Evolutionary conservation across 1,140 invertebrate genomes (phyloP).

Genomic region (Neotoxoptera formosana): DNA sequence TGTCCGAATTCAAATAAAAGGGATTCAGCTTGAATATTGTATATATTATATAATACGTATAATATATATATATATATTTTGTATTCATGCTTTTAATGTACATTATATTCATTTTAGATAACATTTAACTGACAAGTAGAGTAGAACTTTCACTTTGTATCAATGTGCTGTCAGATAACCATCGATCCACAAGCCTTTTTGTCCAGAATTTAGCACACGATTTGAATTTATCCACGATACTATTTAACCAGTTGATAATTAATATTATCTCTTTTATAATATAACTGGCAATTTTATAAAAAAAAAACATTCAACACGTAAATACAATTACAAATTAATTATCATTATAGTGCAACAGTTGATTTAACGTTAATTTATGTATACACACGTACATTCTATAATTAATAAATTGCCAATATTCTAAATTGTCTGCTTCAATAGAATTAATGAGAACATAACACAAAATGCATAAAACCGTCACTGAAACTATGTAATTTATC

Average conservation of each 20-base stretch:
- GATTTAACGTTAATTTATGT: too few species aligned
- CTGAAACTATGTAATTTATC: too few species aligned
- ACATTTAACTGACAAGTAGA: not conserved
- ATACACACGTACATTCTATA: too few species aligned
- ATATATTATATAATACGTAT: not conserved
- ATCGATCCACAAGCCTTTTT: not conserved
- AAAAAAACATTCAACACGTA: not conserved
- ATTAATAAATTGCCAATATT: too few species aligned
- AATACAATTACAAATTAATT: not conserved
- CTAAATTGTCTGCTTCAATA: too few species aligned
- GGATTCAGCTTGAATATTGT: not conserved
- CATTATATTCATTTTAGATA: not conserved
- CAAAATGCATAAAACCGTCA: too few species aligned
- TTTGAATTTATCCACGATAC: not conserved
- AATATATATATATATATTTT: not conserved
- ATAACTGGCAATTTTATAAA: not conserved
- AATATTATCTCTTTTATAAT: not conserved
- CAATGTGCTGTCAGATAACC: not conserved
- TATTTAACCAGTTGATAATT: not conserved
- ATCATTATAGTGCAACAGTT: not conserved
- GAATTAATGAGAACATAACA: too few species aligned
- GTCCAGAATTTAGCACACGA: not conserved
- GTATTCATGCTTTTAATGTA: not conserved
- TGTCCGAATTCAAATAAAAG: not conserved
- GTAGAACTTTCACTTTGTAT: too few species aligned